Evolutionary conservation across 2,888 invertebrate genomes (phyloP).

Genomic region (Hypsopygia costalis): DNA sequence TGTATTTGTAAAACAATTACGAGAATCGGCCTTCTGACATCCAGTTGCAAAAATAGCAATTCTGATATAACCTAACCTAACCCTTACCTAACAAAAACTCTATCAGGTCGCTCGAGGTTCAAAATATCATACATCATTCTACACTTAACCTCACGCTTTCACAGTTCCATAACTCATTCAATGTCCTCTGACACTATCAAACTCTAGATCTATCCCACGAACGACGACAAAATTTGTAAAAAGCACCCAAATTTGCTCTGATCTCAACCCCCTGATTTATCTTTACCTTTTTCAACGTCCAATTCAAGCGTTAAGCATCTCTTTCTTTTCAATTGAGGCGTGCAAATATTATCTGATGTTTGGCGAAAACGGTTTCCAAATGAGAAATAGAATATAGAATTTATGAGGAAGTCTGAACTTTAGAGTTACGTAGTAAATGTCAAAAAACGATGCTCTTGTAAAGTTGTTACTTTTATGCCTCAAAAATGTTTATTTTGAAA

Average conservation of each 20-base stretch:
- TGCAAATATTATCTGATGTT: conserved; percentile 34
- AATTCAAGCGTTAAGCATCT: conserved; percentile 35
- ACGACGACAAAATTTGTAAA: conserved; percentile 25
- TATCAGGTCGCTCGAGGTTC: no score
- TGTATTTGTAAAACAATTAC: no score
- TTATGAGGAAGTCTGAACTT: background rate
- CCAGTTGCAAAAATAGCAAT: no score
- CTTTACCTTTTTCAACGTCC: conserved; percentile 39
- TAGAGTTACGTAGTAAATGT: background rate
- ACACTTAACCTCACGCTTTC: conserved; percentile 31
- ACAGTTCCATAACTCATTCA: conserved; percentile 31
- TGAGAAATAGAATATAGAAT: conserved; percentile 12
- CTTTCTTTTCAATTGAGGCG: conserved; percentile 37
- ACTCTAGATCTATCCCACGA: conserved; percentile 16
- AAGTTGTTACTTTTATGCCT: no score
- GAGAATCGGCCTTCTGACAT: no score
- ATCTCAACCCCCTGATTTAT: conserved; percentile 22
- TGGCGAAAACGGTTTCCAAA: conserved; percentile 14
- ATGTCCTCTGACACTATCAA: conserved; percentile 23
- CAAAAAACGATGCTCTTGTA: no score
- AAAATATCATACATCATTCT: conserved; percentile 23
- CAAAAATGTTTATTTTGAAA: no score
- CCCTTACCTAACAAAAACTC: background rate
- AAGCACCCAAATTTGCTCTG: conserved; percentile 26
- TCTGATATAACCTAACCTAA: no score